phyloP scores from a whole-genome alignment of 1,140 invertebrate genomes.

The Sitobion miscanthi region DNA sequence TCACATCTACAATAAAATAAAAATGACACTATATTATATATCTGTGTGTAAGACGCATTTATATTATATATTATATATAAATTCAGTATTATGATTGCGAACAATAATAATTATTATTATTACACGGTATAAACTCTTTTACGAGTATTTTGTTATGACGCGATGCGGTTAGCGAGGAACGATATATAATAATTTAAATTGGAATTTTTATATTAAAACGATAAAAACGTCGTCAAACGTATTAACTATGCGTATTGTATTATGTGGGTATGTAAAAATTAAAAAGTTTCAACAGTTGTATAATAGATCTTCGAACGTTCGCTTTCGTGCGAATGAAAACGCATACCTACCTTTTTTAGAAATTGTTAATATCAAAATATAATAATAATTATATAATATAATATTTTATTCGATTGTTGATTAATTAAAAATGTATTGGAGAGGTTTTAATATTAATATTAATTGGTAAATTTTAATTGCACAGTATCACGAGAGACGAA shows the following conservation, averaged over 20 bases:
- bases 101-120: background rate
- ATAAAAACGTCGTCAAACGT: background rate
- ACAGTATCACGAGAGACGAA: background rate
- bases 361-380: background rate
- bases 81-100: background rate
- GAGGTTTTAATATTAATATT: background rate
- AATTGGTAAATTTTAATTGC: background rate
- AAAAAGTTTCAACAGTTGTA: background rate
- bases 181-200: slow-evolving; percentile 12
- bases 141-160: background rate
- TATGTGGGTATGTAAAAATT: background rate
- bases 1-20: background rate
- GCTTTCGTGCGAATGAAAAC: background rate
- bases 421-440: background rate
- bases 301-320: background rate
- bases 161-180: background rate
- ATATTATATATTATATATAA: background rate
- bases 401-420: background rate
- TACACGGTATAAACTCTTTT: background rate
- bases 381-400: background rate
- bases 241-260: background rate
- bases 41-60: background rate
- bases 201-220: slow-evolving; percentile 7
- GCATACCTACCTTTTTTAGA: background rate
- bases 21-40: background rate